Evolutionary conservation across 2,113 vertebrate species (phyloP), one percentile per base, ranked within the genome.

Genomic region (Serilophus lunatus): DNA sequence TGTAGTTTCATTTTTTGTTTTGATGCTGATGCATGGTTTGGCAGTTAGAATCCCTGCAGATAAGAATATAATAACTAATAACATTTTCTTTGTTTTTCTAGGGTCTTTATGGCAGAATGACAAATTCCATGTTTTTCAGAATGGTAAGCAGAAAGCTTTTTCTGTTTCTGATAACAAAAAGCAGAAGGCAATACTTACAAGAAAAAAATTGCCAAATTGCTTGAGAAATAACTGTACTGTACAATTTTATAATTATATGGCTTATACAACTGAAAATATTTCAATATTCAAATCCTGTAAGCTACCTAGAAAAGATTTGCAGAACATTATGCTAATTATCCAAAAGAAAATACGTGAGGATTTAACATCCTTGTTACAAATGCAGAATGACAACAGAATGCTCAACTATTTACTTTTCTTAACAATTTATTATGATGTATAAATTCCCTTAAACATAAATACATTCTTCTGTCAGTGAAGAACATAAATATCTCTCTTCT

Each of bases 31-130:
- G 95, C 86, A 95, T 92, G 97, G 74, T 96, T 97, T 97, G 95
- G 88, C 84, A 90, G 83, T 85, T 92, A 86, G 95, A 92, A 97
- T 96, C 95, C 96, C 97, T 88, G 88, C 94, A 96, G 97, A 96
- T 97, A 80, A 83, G 91, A 82, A 75, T 91, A 95, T 96, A 98
- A 97, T 97, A 97, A 98, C 96, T 98, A 97, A 97, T 96, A 98
- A 92, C 95, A 96, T 97, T 98, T 97, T 96, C 96, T 97, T 98
- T 97, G 68, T 95, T 98, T n/a, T 98, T 98, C 93, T 95, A 98
- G 97, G 93, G 92, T 96, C 95, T 96, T 98, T 96, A 95, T 95
- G 96, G 97, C 96, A 97, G 94, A 96, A 96, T 97, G 97, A 97
- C 96, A 94, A 96, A 98, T 98, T 98, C 96, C 97, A 91, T 95